phyloP scores from a whole-genome alignment of 2,113 vertebrate genomes.

The Alligator mississippiensis region DNA sequence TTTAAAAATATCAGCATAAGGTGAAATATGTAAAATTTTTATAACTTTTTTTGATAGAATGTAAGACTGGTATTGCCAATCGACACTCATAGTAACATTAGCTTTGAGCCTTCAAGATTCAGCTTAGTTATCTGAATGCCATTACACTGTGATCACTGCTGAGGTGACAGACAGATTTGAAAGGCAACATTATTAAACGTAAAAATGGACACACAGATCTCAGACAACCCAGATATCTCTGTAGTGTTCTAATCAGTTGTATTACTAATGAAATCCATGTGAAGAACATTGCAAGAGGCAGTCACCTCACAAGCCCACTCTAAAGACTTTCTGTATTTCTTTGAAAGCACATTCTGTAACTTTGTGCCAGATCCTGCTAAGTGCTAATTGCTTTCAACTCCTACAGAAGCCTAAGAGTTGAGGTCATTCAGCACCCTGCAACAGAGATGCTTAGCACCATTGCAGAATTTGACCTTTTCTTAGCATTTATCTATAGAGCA shows the following conservation, averaged over 20 bases:
- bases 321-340: not conserved
- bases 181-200: not conserved
- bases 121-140: not conserved
- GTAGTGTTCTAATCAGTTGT: not conserved
- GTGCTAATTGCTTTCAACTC: not conserved
- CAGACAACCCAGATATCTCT: not conserved
- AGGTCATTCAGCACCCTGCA: not conserved
- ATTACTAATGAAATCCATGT: not conserved
- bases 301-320: not conserved
- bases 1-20: not conserved
- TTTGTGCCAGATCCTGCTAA: not conserved
- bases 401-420: not conserved
- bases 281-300: not conserved
- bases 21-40: not conserved
- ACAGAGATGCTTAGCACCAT: not conserved
- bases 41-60: not conserved
- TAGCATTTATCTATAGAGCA: not conserved
- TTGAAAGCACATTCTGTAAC: not conserved
- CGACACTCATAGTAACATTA: not conserved
- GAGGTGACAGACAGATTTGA: not conserved
- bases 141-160: not conserved
- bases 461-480: not conserved
- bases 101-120: not conserved
- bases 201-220: not conserved
- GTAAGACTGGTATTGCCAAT: not conserved